These are phyloP conservation scores for Thymelicus acteon DNA, from an alignment of 2,888 invertebrate genomes.

Conservation along the genomic window DNA sequence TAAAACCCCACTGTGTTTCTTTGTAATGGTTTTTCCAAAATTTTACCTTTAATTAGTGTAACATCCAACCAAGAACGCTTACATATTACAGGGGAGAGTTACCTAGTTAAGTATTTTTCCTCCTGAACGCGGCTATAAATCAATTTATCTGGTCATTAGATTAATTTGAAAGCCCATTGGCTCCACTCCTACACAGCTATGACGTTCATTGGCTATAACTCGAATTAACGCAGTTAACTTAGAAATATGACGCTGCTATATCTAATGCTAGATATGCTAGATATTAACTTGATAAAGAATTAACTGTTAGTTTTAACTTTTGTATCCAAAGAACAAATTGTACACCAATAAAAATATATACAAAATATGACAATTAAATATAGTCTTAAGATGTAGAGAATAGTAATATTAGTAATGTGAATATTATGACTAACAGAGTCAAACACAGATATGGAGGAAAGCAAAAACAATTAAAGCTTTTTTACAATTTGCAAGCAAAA, in stretches of 20 bases:
- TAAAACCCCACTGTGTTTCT: too few species aligned
- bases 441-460: not conserved
- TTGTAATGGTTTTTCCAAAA: too few species aligned
- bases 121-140: constrained; percentile 22
- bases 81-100: not conserved
- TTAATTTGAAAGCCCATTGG: constrained; percentile 24
- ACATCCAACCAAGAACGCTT: not conserved
- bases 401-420: too few species aligned
- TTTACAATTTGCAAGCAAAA: constrained; percentile 4
- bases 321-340: not conserved
- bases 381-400: not conserved
- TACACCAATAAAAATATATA: too few species aligned
- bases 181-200: constrained; percentile 24
- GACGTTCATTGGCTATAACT: constrained; percentile 30
- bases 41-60: too few species aligned
- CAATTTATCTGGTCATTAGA: constrained; percentile 21
- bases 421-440: not conserved
- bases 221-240: constrained; percentile 26
- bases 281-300: not conserved
- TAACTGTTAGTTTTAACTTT: not conserved
- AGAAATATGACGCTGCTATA: constrained; percentile 13
- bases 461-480: not conserved
- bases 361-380: too few species aligned
- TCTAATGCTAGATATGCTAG: too few species aligned
- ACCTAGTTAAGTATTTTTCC: not conserved